Evolutionary conservation across 2,888 invertebrate species (phyloP), one percentile per base, ranked within the genome.

Genomic region (Caenorhabditis sinica): DNA sequence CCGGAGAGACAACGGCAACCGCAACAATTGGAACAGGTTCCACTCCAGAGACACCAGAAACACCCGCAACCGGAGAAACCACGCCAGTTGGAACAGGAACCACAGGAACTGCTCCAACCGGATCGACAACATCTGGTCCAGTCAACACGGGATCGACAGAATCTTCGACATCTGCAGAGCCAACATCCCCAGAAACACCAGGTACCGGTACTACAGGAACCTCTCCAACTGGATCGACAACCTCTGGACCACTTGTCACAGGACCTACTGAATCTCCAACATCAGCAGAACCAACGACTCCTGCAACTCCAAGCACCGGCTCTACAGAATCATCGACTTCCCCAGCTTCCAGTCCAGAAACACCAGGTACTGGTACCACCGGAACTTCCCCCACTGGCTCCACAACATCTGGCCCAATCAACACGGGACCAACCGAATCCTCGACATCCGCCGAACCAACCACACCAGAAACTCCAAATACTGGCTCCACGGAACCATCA

Each of bases 311-410:
- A 23, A 4, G 4, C 4, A 45, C 45, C 1, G 45, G 45, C 11
- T 0, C 45, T 1, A 45, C 45, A 45, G 28, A 28, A n/a, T 45
- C 45, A 1, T 1, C 45, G 5, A 28, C 66, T 30, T 0, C 45
- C 0, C 23, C 72, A 28, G 17, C 20, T 5, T 1, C 15, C 1
- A n/a, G 3, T 9, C 17, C 23, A 23, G 33, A 9, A 15, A 25
- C 63, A 36, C 33, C 60, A 60, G n/a, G 40, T 23, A 23, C 56
- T 60, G 61, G 36, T n/a, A 61, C 61, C 36, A 30, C 61, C 15
- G 36, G 2, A 4, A 36, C 33, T 40, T 30, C 60, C 17, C 28
- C 56, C 25, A 33, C 60, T 30, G 56, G 17, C 15, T 17, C 49
- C n/a, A 51, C 51, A 11, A n/a, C 4, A 0, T 25, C 45, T 49